Conservation (phyloP, 2,113 vertebrate genomes). For the Rhadina sibilatrix region DNA sequence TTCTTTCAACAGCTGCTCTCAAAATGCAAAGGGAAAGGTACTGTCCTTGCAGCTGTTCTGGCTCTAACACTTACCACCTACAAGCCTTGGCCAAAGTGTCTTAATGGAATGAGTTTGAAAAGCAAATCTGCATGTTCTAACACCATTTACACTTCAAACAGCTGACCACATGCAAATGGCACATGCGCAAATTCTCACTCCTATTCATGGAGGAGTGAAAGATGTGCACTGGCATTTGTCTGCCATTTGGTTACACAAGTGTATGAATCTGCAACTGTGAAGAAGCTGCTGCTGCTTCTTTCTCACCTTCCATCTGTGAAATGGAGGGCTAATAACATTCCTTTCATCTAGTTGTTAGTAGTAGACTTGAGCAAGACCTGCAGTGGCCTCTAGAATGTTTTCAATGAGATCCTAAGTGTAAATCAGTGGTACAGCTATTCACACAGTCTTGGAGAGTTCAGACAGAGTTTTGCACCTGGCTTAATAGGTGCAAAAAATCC, state of each 20-base stretch:
- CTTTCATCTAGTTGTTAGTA: background rate
- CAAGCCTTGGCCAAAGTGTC: background rate
- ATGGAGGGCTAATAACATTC: background rate
- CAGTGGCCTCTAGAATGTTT: background rate
- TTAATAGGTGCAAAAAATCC: background rate
- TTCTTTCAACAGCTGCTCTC: background rate
- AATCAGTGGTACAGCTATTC: background rate
- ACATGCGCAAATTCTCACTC: background rate
- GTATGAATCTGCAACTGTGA: background rate
- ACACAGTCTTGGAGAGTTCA: background rate
- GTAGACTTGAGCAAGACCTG: background rate
- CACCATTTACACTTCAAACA: background rate
- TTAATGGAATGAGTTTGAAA: background rate
- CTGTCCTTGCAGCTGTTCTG: background rate
- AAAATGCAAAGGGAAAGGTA: background rate
- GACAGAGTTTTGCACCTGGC: background rate
- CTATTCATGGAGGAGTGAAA: background rate
- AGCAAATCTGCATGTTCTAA: background rate
- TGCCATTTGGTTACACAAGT: constrained; percentile 13
- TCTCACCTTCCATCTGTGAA: background rate
- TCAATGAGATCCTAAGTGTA: background rate
- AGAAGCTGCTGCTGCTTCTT: background rate
- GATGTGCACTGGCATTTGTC: background rate
- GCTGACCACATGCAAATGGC: background rate
- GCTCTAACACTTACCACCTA: background rate